Evolutionary conservation across 2,797 vertebrate genomes (phyloP), one percentile per base, ranked within the genome.

Genomic region (Sebastes itinus): DNA sequence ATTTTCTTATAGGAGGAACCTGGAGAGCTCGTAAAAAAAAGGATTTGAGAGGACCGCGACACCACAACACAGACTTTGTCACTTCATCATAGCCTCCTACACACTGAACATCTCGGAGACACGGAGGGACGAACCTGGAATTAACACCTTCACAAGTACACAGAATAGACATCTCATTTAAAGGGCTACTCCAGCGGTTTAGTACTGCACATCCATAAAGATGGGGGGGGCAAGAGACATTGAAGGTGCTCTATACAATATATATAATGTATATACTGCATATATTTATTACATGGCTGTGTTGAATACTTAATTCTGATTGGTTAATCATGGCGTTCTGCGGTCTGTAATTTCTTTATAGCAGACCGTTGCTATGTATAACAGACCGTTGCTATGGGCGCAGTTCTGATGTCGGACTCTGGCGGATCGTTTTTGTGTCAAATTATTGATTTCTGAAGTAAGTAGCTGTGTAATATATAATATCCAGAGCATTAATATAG

Each of bases 1-100:
- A 60, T 70, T 77, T 64, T 59, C 64, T 46, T 46, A 76, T 32
- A 22, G 16, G 22, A 67, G 72, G 72, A 84, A 83, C 66, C 56
- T 64, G 22, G 23, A 83, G 25, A 16, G 60, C 69, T 72, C 0
- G 49, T 81, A 42, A 81, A 49, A 46, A 33, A 63, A 8, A 27
- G 28, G 64, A 55, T 80, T 77, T 68, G 6, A 33, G 65, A 70
- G 22, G 33, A 22, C 6, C 0, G 8, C 46, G 42, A 77, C 32
- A 27, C 76, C 78, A 64, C 78, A 87, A 76, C 74, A 82, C 35
- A 63, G 12, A 62, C 58, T 70, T 46, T 72, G 58, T 72, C 54
- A 84, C 68, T 27, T 68, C 70, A 78, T 80, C 72, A 65, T 1
- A 64, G 58, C 28, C 30, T 62, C 69, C 52, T 23, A 66, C 55